Percentiles rank a stretch among this genome's conserved stretches.
Evolutionary conservation across 2,888 invertebrate species (phyloP).

Genomic region (Uloborus plumipes): DNA sequence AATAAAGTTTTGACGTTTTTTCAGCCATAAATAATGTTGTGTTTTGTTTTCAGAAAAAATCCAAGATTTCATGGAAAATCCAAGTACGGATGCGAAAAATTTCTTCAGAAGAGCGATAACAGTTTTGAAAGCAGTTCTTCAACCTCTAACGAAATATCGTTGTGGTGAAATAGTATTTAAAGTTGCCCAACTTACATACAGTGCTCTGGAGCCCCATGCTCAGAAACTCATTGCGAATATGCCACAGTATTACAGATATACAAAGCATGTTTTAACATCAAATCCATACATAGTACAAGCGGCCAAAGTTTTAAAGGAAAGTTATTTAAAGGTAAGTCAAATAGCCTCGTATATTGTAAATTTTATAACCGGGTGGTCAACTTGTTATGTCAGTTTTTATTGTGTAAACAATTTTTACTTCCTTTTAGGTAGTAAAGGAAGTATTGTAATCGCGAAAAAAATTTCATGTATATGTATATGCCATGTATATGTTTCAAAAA

Average conservation of each 20-base stretch:
- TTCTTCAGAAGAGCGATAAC: constrained; percentile 13
- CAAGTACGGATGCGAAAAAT: constrained; percentile 24
- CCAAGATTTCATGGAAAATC: constrained; percentile 23
- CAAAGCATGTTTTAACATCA: constrained; percentile 4
- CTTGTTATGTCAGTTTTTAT: too few species aligned
- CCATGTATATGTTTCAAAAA: too few species aligned
- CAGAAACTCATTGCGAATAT: constrained; percentile 24
- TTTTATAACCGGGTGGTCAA: too few species aligned
- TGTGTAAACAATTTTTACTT: too few species aligned
- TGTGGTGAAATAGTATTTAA: constrained; percentile 49
- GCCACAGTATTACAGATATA: constrained; percentile 19
- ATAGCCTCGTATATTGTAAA: too few species aligned
- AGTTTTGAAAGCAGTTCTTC: constrained; percentile 29
- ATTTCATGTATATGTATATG: too few species aligned
- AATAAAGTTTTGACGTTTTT: too few species aligned
- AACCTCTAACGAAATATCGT: constrained; percentile 30
- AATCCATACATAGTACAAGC: constrained; percentile 14
- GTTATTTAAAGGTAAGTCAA: constrained; percentile 21
- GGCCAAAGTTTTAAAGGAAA: constrained; percentile 14
- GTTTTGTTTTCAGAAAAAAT: constrained; percentile 12
- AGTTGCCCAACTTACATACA: constrained; percentile 18
- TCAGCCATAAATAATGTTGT: too few species aligned
- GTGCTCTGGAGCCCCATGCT: constrained; percentile 18
- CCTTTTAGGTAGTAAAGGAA: too few species aligned
- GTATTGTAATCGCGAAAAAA: too few species aligned